Evolutionary conservation across 2,113 vertebrate species (phyloP).

Genomic region (Calyptomena viridis): DNA sequence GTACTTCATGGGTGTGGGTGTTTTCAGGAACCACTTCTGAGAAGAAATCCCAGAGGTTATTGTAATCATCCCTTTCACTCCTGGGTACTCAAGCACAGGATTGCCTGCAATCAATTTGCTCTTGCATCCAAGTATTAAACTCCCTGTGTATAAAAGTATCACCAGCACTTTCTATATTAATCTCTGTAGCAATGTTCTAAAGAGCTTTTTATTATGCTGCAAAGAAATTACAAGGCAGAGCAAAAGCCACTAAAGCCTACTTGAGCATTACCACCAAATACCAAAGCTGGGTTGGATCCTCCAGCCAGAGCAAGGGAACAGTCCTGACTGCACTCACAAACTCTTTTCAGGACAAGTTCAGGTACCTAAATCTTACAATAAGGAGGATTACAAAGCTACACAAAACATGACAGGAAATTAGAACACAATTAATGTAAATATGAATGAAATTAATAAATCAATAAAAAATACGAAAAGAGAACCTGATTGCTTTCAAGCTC

Average conservation of each 20-base stretch:
- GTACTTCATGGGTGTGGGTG: constrained; percentile 43
- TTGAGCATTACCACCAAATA: constrained; percentile 55
- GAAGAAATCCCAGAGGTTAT: constrained; percentile 71
- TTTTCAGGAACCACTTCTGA: constrained; percentile 63
- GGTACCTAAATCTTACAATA: constrained; percentile 35
- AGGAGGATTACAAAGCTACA: constrained; percentile 57
- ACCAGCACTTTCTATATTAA: constrained; percentile 74
- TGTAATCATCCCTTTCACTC: constrained; percentile 72
- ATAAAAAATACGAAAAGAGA: neutral
- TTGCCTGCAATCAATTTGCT: constrained; percentile 77
- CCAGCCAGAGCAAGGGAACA: neutral
- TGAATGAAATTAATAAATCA: no score
- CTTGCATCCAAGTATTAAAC: constrained; percentile 69
- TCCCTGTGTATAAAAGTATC: constrained; percentile 70
- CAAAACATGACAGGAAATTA: constrained; percentile 36
- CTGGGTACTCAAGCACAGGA: constrained; percentile 70
- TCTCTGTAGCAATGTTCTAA: constrained; percentile 68
- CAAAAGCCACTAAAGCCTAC: constrained; percentile 57
- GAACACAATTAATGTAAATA: constrained; percentile 6
- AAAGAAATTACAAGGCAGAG: constrained; percentile 68
- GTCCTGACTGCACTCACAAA: neutral
- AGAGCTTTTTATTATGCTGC: constrained; percentile 71
- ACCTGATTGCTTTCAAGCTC: neutral
- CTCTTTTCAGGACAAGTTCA: neutral
- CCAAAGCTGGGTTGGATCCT: neutral